These are phyloP conservation scores for Chrysogorgia sp. DNA, from an alignment of 92 coral and sea anemone species.

Conservation along the genomic window DNA sequence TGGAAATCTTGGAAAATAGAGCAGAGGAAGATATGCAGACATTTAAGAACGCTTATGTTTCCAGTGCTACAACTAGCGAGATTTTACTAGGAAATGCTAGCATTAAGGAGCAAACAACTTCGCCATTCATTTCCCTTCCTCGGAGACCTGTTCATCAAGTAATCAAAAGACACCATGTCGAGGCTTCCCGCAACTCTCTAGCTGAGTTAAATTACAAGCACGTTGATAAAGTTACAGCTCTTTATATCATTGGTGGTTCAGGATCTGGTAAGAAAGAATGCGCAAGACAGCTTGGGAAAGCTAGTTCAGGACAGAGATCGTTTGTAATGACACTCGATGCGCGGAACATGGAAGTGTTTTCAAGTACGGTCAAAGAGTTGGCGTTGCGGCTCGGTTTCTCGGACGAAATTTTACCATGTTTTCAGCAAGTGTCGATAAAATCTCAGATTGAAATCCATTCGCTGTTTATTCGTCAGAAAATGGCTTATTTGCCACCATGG, in stretches of 20 bases:
- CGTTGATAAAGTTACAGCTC: constrained; percentile 2
- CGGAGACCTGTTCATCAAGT: constrained; percentile 2
- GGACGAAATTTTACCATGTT: background rate
- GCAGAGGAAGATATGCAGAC: background rate
- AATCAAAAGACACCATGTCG: constrained; percentile 1
- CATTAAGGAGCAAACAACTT: background rate
- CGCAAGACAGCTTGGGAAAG: constrained; percentile 14
- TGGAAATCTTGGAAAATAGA: background rate
- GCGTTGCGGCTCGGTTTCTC: constrained; percentile 7
- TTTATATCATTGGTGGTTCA: constrained; percentile 12
- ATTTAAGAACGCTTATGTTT: background rate
- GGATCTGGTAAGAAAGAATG: constrained; percentile 40
- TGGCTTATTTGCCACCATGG: constrained; percentile 6
- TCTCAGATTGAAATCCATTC: constrained; percentile 36
- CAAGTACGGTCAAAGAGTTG: background rate
- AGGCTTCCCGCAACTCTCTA: background rate
- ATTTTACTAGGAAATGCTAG: background rate
- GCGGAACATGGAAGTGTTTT: background rate
- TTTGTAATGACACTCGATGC: constrained; percentile 10
- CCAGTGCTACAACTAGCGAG: background rate
- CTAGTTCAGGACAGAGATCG: background rate
- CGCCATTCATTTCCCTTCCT: constrained; percentile 1
- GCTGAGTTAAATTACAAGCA: background rate
- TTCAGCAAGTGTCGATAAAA: background rate
- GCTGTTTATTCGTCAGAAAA: constrained; percentile 8